Percentiles rank a stretch among this genome's conserved stretches.
Conservation (phyloP, 2,888 invertebrate species). For the Philhelius pedissequus region DNA sequence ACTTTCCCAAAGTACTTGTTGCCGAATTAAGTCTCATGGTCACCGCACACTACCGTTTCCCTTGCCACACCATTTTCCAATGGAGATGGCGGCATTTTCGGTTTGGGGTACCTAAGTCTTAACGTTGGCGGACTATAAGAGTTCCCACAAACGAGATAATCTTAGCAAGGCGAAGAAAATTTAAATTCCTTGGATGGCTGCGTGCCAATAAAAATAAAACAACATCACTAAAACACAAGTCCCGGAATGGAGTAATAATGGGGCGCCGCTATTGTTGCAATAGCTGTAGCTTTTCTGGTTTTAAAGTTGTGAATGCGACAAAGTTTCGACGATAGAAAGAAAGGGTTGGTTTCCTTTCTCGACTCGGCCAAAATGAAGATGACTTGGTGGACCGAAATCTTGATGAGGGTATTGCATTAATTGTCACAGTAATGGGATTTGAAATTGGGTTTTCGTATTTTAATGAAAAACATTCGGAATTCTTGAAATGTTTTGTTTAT, state of each 20-base stretch:
- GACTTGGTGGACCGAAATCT: slow-evolving; percentile 44
- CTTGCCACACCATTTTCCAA: background rate
- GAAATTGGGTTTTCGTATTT: slow-evolving; percentile 37
- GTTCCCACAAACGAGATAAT: slow-evolving; percentile 43
- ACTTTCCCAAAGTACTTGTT: slow-evolving; percentile 58
- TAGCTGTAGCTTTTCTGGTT: slow-evolving; percentile 39
- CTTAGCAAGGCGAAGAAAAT: slow-evolving; percentile 46
- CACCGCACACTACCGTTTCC: background rate
- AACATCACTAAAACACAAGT: slow-evolving; percentile 57
- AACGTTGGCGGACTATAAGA: background rate
- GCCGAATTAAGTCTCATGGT: slow-evolving; percentile 57
- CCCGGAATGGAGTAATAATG: slow-evolving; percentile 64
- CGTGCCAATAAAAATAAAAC: slow-evolving; percentile 57
- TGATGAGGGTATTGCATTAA: slow-evolving; percentile 66
- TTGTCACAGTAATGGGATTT: slow-evolving; percentile 62
- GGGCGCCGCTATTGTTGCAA: slow-evolving; percentile 51
- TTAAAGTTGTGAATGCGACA: slow-evolving; percentile 15
- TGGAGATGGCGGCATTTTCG: background rate
- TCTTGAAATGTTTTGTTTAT: slow-evolving; percentile 36
- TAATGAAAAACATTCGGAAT: slow-evolving; percentile 49
- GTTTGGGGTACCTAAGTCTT: background rate
- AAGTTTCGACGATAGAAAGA: background rate
- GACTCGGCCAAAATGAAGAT: background rate
- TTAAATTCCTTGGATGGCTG: slow-evolving; percentile 54
- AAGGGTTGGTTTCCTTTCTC: background rate